phyloP scores from a whole-genome alignment of 2,888 invertebrate genomes.

The Cephus pulcher region DNA sequence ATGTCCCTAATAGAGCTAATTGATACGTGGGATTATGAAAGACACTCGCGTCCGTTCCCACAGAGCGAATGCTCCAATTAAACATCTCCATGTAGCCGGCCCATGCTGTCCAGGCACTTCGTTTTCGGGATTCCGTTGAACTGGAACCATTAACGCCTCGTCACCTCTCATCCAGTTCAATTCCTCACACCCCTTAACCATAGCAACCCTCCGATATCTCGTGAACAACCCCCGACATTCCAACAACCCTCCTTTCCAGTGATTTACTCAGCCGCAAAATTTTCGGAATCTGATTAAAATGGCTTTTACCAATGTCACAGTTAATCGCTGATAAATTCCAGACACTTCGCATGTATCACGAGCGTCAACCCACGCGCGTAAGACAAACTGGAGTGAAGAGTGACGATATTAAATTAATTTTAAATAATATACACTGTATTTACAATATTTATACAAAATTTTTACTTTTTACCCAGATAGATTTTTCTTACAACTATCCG shows the following conservation, averaged over 20 bases:
- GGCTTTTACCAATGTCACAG: background rate
- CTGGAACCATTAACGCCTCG: conserved; percentile 34
- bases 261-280: conserved; percentile 21
- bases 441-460: background rate
- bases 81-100: conserved; percentile 26
- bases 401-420: background rate
- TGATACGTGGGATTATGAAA: conserved; percentile 48
- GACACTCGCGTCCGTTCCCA: conserved; percentile 36
- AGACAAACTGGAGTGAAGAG: background rate
- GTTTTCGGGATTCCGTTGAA: conserved; percentile 19
- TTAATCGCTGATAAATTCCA: background rate
- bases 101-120: conserved; percentile 30
- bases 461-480: background rate
- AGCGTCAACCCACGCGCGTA: background rate
- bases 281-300: conserved; percentile 34
- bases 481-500: background rate
- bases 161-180: background rate
- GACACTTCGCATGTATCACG: background rate
- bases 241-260: background rate
- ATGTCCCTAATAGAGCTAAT: conserved; percentile 46
- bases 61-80: conserved; percentile 43
- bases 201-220: background rate
- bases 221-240: background rate
- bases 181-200: background rate
- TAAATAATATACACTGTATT: background rate